Percentiles rank a stretch among this genome's conserved stretches.
Evolutionary conservation across 2,113 vertebrate species (phyloP).

Genomic region (Hemiprocne comata): DNA sequence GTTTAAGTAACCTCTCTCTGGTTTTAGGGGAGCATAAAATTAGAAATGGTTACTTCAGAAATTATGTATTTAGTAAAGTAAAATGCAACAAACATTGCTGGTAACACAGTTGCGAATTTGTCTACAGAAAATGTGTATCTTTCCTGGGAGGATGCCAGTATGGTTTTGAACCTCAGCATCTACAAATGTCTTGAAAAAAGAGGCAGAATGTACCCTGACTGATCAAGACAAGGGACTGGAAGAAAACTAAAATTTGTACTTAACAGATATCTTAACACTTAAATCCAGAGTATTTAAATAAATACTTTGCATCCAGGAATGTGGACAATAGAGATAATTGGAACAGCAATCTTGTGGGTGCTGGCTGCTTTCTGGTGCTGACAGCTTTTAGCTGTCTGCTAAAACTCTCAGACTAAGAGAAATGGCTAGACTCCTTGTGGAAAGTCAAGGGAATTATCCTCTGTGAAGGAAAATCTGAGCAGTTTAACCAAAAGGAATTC

Average conservation of each 20-base stretch:
- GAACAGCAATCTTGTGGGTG: not conserved
- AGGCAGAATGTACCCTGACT: not conserved
- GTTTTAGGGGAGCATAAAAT: not conserved
- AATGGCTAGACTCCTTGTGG: not conserved
- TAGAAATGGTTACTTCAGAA: not conserved
- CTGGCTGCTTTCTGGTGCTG: not conserved
- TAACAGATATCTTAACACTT: too few species aligned
- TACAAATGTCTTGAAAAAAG: not conserved
- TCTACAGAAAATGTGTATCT: not conserved
- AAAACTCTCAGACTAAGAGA: not conserved
- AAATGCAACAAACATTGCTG: not conserved
- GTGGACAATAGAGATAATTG: not conserved
- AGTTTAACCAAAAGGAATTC: not conserved
- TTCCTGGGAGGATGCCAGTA: not conserved
- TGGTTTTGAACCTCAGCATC: not conserved
- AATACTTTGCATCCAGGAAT: not conserved
- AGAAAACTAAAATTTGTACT: not conserved
- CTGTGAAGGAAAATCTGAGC: not conserved
- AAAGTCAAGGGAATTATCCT: not conserved
- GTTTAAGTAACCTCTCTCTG: not conserved
- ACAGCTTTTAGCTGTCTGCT: too few species aligned
- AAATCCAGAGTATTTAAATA: not conserved
- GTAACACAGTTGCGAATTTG: not conserved
- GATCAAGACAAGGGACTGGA: not conserved
- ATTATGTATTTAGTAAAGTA: not conserved